Evolutionary conservation across 2,113 vertebrate species (phyloP).

Genomic region (Triplophysa siluroides): DNA sequence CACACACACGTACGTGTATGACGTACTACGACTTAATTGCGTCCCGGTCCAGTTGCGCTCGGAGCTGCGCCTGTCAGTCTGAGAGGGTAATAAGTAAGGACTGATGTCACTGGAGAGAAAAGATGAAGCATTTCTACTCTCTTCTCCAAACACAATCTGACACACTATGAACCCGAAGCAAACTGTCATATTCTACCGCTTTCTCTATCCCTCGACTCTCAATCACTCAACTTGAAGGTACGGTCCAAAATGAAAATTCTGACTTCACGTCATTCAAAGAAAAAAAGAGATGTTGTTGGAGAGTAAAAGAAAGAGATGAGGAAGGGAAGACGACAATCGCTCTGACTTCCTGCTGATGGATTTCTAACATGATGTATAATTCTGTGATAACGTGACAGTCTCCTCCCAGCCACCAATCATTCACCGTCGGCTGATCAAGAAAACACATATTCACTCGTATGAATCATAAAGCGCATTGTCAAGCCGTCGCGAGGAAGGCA

Average conservation of each 20-base stretch:
- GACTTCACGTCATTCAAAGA: not conserved
- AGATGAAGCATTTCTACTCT: slow-evolving; percentile 1
- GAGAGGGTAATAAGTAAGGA: not conserved
- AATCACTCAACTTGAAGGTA: not conserved
- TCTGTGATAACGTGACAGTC: slow-evolving; percentile 6
- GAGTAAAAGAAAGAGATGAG: slow-evolving; percentile 4
- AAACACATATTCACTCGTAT: slow-evolving; percentile 33
- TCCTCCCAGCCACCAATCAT: slow-evolving; percentile 8
- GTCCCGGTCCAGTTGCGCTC: not conserved
- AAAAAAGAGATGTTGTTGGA: not conserved
- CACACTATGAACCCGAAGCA: no score
- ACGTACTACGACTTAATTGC: not conserved
- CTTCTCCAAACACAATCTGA: not conserved
- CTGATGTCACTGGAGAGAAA: slow-evolving; percentile 19
- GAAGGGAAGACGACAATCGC: slow-evolving; percentile 13
- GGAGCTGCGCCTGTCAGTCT: not conserved
- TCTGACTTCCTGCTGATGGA: slow-evolving; percentile 1
- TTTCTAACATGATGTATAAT: slow-evolving; percentile 30
- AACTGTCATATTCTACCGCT: not conserved
- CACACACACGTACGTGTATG: not conserved
- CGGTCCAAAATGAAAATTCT: no score
- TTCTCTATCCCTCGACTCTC: not conserved
- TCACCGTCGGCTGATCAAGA: slow-evolving; percentile 14
- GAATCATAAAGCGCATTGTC: slow-evolving; percentile 22
- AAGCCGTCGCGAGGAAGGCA: not conserved